These are phyloP conservation scores for Chitala chitala DNA, from an alignment of 2,113 vertebrate genomes.

Conservation along the genomic window DNA sequence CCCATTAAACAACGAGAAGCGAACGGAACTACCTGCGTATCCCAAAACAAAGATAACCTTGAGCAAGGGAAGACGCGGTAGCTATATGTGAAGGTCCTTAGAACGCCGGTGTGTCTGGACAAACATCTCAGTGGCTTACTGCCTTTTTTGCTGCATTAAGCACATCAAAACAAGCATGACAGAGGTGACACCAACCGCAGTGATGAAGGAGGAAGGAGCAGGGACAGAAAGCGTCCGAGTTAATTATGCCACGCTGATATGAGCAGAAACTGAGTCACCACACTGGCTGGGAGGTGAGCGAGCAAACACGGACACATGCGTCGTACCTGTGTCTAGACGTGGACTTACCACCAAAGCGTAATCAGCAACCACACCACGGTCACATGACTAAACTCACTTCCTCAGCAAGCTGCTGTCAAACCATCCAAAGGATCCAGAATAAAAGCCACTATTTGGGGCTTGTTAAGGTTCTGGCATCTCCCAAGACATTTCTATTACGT, in stretches of 20 bases:
- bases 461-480: too few relatives aligned
- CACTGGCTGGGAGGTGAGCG: background rate
- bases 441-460: too few relatives aligned
- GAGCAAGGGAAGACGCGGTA: background rate
- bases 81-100: background rate
- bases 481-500: too few relatives aligned
- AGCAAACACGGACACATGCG: background rate
- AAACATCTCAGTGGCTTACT: background rate
- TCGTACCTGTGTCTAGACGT: constrained; percentile 4
- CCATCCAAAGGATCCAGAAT: too few relatives aligned
- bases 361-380: too few relatives aligned
- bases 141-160: too few relatives aligned
- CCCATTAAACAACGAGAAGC: background rate
- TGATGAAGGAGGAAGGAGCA: background rate
- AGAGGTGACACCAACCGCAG: background rate
- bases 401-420: too few relatives aligned
- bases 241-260: background rate
- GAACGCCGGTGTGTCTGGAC: background rate
- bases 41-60: constrained; percentile 8
- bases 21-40: background rate
- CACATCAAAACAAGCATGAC: too few relatives aligned
- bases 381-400: background rate
- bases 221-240: background rate
- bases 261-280: background rate
- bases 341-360: background rate